These are phyloP conservation scores for Agrotis segetum DNA, from an alignment of 2,888 invertebrate genomes.

Conservation along the genomic window DNA sequence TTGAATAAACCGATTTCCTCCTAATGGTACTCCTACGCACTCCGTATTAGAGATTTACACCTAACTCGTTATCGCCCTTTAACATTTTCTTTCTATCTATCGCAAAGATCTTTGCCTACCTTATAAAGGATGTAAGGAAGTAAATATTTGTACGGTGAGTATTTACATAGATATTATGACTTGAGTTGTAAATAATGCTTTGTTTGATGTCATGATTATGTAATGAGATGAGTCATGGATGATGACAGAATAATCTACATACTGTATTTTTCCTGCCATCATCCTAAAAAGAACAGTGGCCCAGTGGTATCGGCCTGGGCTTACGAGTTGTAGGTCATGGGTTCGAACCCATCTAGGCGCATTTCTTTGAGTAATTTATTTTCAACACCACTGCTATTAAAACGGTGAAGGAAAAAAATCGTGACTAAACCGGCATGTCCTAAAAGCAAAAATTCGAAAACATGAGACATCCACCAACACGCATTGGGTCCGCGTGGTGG, in stretches of 20 bases:
- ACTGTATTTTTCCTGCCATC: no score
- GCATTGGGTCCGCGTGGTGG: no score
- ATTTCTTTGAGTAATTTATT: no score
- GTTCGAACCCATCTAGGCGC: no score
- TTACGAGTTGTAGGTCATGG: no score
- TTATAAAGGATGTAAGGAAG: slow-evolving; percentile 15
- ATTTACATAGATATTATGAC: slow-evolving; percentile 18
- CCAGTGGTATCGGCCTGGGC: no score
- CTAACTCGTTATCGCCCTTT: slow-evolving; percentile 39
- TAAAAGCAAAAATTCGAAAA: no score
- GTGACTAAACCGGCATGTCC: no score
- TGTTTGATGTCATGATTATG: slow-evolving; percentile 8
- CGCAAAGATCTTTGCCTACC: slow-evolving; percentile 32
- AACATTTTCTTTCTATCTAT: slow-evolving; percentile 40
- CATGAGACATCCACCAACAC: no score
- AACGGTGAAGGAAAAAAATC: no score
- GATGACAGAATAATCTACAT: not conserved
- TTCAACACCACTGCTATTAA: no score
- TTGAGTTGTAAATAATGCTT: slow-evolving; percentile 9
- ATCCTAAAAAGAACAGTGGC: no score
- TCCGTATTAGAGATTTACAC: slow-evolving; percentile 39
- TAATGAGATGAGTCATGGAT: not conserved
- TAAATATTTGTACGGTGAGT: slow-evolving; percentile 29
- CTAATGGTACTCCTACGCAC: slow-evolving; percentile 52
- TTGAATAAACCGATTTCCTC: slow-evolving; percentile 45